phyloP scores from a whole-genome alignment of 2,888 invertebrate genomes.

The Miltochrista miniata region DNA sequence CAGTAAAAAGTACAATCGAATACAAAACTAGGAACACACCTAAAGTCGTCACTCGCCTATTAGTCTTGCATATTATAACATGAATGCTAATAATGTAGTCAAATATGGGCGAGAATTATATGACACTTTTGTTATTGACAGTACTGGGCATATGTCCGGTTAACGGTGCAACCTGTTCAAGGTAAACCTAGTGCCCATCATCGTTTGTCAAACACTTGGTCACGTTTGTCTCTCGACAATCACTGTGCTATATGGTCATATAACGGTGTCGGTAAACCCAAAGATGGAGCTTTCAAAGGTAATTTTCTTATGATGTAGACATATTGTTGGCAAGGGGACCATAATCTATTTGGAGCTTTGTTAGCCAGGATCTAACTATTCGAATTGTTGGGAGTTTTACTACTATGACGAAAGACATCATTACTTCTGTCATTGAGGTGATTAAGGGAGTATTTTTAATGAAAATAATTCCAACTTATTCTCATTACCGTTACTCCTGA shows the following conservation, averaged over 20 bases:
- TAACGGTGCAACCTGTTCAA: slow-evolving; percentile 35
- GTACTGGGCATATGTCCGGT: slow-evolving; percentile 14
- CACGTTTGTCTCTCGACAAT: slow-evolving; percentile 18
- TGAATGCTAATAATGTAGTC: not conserved
- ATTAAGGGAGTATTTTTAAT: no score
- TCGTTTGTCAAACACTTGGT: slow-evolving; percentile 32
- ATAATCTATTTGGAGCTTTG: not conserved
- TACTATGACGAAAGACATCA: no score
- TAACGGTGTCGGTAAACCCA: slow-evolving; percentile 9
- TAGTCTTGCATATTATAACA: not conserved
- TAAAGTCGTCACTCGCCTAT: not conserved
- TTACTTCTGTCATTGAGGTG: no score
- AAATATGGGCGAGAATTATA: not conserved
- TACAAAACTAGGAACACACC: not conserved
- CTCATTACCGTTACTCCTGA: no score
- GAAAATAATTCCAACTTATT: no score
- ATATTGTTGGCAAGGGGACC: not conserved
- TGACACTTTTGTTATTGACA: not conserved
- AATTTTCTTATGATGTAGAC: not conserved
- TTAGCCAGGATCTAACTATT: no score
- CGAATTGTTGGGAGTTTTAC: no score
- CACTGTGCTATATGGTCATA: slow-evolving; percentile 15
- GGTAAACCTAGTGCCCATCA: slow-evolving; percentile 15
- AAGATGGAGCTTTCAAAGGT: not conserved
- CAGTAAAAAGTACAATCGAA: slow-evolving; percentile 2